phyloP scores from a whole-genome alignment of 2,888 invertebrate species.

The Entomobrya proxima region DNA sequence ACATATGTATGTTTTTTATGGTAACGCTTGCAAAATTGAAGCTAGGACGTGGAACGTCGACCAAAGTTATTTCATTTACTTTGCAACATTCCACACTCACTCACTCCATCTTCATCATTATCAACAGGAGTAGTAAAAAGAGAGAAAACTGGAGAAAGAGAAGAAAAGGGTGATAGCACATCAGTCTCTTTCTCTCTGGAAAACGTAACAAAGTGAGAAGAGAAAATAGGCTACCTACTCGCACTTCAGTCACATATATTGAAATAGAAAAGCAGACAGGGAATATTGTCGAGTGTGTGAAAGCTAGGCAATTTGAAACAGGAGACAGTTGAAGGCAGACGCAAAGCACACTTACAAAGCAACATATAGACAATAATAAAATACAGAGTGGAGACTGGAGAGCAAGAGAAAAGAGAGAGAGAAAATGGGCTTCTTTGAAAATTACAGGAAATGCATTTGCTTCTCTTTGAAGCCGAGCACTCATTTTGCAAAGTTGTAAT shows the following conservation, averaged over 20 bases:
- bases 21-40: neutral
- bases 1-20: too few relatives aligned
- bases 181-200: too few relatives aligned
- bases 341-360: too few relatives aligned
- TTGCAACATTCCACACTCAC: neutral
- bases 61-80: slow-evolving; percentile 32
- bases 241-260: too few relatives aligned
- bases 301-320: slow-evolving; percentile 21
- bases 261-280: neutral
- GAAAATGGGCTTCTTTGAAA: neutral
- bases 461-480: too few relatives aligned
- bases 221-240: neutral
- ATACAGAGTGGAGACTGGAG: neutral
- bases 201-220: too few relatives aligned
- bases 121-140: neutral
- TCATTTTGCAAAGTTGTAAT: too few relatives aligned
- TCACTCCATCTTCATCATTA: slow-evolving; percentile 17
- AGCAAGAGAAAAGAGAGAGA: neutral
- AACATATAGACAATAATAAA: neutral
- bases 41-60: neutral
- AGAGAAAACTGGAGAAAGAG: neutral
- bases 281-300: neutral
- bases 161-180: too few relatives aligned
- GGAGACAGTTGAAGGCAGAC: neutral
- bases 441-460: neutral